Percentiles rank a stretch among this genome's conserved stretches.
phyloP scores from a whole-genome alignment of 1,140 invertebrate genomes.

The Diprion similis region DNA sequence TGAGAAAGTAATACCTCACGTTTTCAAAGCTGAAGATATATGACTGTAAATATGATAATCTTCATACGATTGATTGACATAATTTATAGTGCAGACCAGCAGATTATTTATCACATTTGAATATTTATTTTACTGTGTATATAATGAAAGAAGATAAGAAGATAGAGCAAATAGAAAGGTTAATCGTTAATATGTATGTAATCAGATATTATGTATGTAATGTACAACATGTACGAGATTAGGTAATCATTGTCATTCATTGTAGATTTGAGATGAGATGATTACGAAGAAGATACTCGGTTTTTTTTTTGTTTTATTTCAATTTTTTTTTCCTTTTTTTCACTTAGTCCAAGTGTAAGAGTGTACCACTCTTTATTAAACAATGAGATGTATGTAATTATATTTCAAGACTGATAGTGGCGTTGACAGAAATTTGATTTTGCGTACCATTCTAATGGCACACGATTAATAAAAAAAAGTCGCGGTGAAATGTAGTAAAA shows the following conservation, averaged over 20 bases:
- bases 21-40: background rate
- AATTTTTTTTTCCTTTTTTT: background rate
- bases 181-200: slow-evolving; percentile 20
- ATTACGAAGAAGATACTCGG: background rate
- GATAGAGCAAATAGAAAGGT: slow-evolving; percentile 19
- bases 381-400: slow-evolving; percentile 1
- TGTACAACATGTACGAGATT: background rate
- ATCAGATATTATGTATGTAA: slow-evolving; percentile 6
- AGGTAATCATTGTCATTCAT: background rate
- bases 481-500: background rate
- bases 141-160: slow-evolving; percentile 32
- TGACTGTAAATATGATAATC: slow-evolving; percentile 2
- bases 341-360: background rate
- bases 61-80: background rate
- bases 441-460: background rate
- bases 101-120: slow-evolving; percentile 34
- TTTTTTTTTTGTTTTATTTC: background rate
- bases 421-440: background rate
- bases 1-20: background rate
- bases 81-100: background rate
- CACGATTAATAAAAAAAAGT: background rate
- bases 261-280: background rate
- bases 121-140: slow-evolving; percentile 58
- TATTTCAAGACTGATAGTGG: slow-evolving; percentile 7
- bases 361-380: background rate